Conservation (phyloP, 2,113 vertebrate genomes). For the Heloderma charlesbogerti region DNA sequence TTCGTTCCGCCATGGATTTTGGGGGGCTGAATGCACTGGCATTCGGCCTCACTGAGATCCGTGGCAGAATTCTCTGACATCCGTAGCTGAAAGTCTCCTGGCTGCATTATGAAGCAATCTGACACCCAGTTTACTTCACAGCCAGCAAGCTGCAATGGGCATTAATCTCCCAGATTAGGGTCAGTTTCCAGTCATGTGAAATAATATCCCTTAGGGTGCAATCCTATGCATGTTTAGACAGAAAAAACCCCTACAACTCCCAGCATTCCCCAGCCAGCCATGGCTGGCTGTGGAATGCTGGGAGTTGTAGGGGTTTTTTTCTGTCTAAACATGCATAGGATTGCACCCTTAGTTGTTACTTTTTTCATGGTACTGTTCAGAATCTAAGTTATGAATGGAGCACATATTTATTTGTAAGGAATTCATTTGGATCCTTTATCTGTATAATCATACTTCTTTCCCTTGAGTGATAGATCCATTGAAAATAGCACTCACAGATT, state of each 20-base stretch:
- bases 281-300: too few relatives aligned
- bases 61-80: too few relatives aligned
- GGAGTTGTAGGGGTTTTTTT: too few relatives aligned
- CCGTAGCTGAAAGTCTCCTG: not conserved
- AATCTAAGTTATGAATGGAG: not conserved
- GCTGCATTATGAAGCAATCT: not conserved
- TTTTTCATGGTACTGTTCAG: not conserved
- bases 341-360: not conserved
- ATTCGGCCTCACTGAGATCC: too few relatives aligned
- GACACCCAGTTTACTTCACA: not conserved
- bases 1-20: too few relatives aligned
- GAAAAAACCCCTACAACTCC: too few relatives aligned
- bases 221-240: too few relatives aligned
- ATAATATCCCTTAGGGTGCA: too few relatives aligned
- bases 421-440: not conserved
- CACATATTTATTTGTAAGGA: not conserved
- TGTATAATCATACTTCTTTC: not conserved
- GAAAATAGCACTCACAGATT: constrained; percentile 28
- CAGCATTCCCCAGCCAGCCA: too few relatives aligned
- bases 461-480: not conserved
- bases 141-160: not conserved
- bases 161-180: not conserved
- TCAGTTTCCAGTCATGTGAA: not conserved
- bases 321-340: too few relatives aligned
- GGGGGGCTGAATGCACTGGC: too few relatives aligned